These are phyloP conservation scores for Oenanthe melanoleuca DNA, from an alignment of 2,113 vertebrate genomes.

Conservation along the genomic window DNA sequence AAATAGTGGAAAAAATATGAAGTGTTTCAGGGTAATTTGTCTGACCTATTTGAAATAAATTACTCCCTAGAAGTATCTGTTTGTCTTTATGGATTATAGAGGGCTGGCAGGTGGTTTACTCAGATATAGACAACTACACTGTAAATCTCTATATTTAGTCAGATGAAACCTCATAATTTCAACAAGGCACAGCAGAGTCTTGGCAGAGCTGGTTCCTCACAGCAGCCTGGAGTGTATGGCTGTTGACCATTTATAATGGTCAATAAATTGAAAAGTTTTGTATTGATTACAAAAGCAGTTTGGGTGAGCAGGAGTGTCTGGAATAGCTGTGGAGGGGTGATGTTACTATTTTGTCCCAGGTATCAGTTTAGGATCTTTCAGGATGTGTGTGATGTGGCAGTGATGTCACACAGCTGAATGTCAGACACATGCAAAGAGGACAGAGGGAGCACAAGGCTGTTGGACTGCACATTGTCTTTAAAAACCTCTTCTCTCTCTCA, in stretches of 20 bases:
- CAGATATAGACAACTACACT: background rate
- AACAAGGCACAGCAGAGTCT: background rate
- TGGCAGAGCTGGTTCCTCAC: background rate
- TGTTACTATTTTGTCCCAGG: background rate
- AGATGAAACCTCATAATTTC: background rate
- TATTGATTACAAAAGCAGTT: background rate
- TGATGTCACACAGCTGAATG: background rate
- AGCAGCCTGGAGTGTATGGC: too few species aligned
- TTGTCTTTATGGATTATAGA: background rate
- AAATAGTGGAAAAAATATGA: accelerated
- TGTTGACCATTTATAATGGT: background rate
- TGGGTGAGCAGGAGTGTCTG: background rate
- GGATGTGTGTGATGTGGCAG: accelerated
- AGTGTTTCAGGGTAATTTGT: background rate
- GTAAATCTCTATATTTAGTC: background rate
- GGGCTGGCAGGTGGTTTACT: background rate
- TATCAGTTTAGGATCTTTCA: background rate
- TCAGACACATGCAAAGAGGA: background rate
- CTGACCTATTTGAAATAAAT: background rate
- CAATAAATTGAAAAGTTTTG: background rate
- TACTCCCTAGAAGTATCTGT: background rate
- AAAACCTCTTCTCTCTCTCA: background rate
- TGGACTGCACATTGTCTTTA: background rate
- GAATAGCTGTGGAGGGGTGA: background rate
- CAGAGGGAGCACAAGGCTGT: background rate